Percentiles rank a stretch among this genome's conserved stretches.
Evolutionary conservation across 1,140 invertebrate genomes (phyloP).

Genomic region (Drosophila busckii): DNA sequence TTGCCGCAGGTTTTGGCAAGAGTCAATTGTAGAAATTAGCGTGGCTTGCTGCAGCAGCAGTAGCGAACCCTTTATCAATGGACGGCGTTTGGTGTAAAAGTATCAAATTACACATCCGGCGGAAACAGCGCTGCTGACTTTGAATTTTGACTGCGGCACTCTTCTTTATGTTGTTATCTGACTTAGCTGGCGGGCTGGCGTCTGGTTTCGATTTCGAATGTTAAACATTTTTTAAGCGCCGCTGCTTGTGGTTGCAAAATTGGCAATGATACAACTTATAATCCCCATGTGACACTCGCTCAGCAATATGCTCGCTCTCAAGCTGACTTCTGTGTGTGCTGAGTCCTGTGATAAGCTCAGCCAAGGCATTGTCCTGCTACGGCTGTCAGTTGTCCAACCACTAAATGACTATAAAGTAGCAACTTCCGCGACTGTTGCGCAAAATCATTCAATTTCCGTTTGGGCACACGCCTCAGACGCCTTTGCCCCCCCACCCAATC

Average conservation of each 20-base stretch:
- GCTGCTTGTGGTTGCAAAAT: conserved; percentile 36
- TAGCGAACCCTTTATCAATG: conserved; percentile 43
- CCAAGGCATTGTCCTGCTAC: conserved; percentile 53
- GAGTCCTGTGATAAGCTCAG: conserved; percentile 42
- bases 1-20: conserved; percentile 32
- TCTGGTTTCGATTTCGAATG: conserved; percentile 45
- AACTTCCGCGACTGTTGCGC: conserved; percentile 77
- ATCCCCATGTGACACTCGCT: conserved; percentile 45
- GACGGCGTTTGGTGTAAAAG: conserved; percentile 50
- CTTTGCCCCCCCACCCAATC: background rate
- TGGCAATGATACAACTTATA: conserved; percentile 23
- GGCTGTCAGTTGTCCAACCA: conserved; percentile 62
- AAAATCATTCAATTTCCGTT: conserved; percentile 78
- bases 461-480: conserved; percentile 49
- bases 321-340: no score
- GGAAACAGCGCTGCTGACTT: conserved; percentile 63
- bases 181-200: conserved; percentile 66
- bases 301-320: no score
- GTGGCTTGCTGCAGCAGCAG: conserved; percentile 1
- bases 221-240: conserved; percentile 50
- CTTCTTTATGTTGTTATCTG: conserved; percentile 66
- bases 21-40: conserved; percentile 74
- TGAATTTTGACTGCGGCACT: conserved; percentile 51
- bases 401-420: conserved; percentile 78
- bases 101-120: conserved; percentile 78